phyloP scores from a whole-genome alignment of 2,797 vertebrate genomes.

The Caiman crocodilus region DNA sequence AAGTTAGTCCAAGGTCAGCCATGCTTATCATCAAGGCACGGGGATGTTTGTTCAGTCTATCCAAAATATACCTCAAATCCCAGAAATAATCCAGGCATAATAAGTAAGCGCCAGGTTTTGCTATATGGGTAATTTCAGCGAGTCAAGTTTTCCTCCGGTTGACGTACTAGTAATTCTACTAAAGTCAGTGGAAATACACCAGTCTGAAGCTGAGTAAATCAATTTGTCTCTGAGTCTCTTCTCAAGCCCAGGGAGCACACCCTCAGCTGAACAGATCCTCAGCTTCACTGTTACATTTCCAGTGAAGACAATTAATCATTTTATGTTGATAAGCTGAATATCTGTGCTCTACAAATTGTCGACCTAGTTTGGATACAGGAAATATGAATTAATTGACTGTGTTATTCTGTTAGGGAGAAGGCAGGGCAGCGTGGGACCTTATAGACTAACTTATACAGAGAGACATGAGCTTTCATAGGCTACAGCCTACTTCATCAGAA shows the following conservation, averaged over 20 bases:
- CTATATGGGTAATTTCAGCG: rapidly evolving
- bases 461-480: no score
- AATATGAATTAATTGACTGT: background rate
- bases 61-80: background rate
- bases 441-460: no score
- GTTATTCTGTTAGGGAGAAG: no score
- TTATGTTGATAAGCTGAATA: no score
- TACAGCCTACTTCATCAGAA: no score
- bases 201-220: background rate
- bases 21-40: rapidly evolving
- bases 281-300: background rate
- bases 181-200: background rate
- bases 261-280: background rate
- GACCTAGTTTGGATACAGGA: background rate
- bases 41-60: background rate
- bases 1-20: background rate
- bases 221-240: no score
- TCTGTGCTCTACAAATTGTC: background rate
- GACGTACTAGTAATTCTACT: background rate
- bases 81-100: background rate
- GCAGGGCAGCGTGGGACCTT: no score
- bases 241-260: background rate
- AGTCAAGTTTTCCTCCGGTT: background rate
- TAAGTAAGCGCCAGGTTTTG: background rate
- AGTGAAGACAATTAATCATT: background rate